Conservation (phyloP, 2,888 invertebrate species). For the Epinotia bilunana region DNA sequence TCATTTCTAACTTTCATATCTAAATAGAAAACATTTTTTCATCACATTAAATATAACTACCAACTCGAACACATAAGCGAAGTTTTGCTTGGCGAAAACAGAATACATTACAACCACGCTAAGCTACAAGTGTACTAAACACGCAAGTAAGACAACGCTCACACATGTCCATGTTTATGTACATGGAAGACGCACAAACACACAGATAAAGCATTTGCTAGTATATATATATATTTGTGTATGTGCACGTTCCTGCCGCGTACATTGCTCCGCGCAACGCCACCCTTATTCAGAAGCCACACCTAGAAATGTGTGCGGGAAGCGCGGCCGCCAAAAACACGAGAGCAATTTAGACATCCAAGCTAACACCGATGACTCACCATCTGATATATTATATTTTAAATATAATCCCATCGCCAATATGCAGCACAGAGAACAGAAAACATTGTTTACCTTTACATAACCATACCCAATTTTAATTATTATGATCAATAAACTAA, state of each 20-base stretch:
- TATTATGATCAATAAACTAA: neutral
- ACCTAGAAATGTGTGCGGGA: constrained; percentile 15
- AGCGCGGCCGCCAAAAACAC: constrained; percentile 20
- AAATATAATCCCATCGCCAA: constrained; percentile 59
- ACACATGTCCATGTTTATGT: too few species aligned
- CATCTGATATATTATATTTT: constrained; percentile 62
- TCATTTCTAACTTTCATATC: neutral
- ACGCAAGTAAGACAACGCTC: too few species aligned
- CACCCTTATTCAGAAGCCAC: neutral
- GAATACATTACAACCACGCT: constrained; percentile 43
- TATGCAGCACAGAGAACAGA: constrained; percentile 66
- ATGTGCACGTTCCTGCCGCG: too few species aligned
- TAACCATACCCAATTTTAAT: constrained; percentile 18
- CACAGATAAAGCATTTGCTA: too few species aligned
- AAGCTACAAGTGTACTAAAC: constrained; percentile 4
- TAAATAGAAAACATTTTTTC: too few species aligned
- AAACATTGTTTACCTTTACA: constrained; percentile 44
- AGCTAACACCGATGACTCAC: constrained; percentile 62
- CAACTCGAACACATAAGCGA: constrained; percentile 23
- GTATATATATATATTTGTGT: too few species aligned
- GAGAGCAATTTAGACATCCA: constrained; percentile 47
- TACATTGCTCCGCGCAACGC: too few species aligned
- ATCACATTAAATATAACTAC: neutral
- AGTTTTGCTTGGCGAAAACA: constrained; percentile 16
- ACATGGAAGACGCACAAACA: too few species aligned